Evolutionary conservation across 2,888 invertebrate genomes (phyloP), one percentile per base, ranked within the genome.

Genomic region (Aporophyla nigra): DNA sequence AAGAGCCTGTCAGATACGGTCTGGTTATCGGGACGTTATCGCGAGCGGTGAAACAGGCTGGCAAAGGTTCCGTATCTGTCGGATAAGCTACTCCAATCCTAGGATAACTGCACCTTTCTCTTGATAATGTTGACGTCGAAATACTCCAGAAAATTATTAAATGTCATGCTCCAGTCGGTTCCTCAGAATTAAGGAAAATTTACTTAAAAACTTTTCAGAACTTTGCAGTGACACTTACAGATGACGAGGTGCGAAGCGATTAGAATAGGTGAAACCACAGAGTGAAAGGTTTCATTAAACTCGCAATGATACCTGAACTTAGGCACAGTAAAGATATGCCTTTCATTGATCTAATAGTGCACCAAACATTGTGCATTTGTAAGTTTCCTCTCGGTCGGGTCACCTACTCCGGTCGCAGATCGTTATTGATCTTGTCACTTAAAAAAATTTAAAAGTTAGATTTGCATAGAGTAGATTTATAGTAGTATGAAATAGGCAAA

Each of bases 31-130:
- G 33, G 40, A 58, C 40, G 24, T 40, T 24, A 59, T 46, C 24
- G 59, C 49, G 21, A 49, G 24, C 40, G 40, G 49, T 40, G 49
- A 51, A 51, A 71, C 16, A 16, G 58, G 16, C 49, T 72, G 46
- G 21, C 40, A 40, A 21, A 40, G 49, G 40, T 58, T 51, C 14
- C 21, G 21, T 40, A 40, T 40, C 21, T 10, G 24, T 33, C 49
- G 72, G 71, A 71, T 71, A 71, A 49, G 33, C n/a, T 27, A n/a
- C 21, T 72, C 9, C 43, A 51, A 24, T 65, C 1, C n/a, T 71
- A 56, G 9, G 9, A 33, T 24, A 33, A 62, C 21, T n/a, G 46
- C 27, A n/a, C 27, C 49, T 63, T 33, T 33, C n/a, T 70, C 70
- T 24, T 49, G 16, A 24, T 46, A 6, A 46, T 19, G 46, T 46